These are phyloP conservation scores for Sphaerophoria rueppellii DNA, from an alignment of 2,888 invertebrate genomes.

Conservation along the genomic window DNA sequence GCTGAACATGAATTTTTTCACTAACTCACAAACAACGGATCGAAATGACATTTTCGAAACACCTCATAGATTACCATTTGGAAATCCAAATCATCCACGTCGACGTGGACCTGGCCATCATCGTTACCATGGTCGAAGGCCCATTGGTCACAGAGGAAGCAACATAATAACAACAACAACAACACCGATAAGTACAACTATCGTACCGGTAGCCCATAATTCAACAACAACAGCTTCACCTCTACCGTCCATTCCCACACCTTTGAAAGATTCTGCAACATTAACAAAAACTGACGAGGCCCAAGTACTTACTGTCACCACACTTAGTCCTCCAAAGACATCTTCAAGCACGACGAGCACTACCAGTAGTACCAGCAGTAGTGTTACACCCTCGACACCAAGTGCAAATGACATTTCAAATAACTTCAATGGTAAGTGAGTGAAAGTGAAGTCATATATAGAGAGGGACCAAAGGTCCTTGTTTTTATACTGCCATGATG, in stretches of 20 bases:
- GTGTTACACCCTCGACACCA: constrained; percentile 52
- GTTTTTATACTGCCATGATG: not conserved
- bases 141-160: constrained; percentile 59
- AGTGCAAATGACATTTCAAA: constrained; percentile 75
- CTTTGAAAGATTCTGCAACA: constrained; percentile 43
- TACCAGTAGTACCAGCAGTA: constrained; percentile 5
- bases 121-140: constrained; percentile 60
- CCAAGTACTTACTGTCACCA: constrained; percentile 29
- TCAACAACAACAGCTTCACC: constrained; percentile 43
- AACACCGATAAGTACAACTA: constrained; percentile 35
- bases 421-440: constrained; percentile 73
- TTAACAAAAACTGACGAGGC: constrained; percentile 14
- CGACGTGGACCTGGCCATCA: constrained; percentile 40
- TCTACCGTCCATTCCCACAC: constrained; percentile 39
- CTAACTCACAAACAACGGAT: constrained; percentile 73
- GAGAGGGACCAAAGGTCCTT: constrained; percentile 8
- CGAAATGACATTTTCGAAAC: constrained; percentile 75
- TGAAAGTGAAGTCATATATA: constrained; percentile 14
- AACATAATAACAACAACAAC: constrained; percentile 46
- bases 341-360: constrained; percentile 15
- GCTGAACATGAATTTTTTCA: constrained; percentile 79
- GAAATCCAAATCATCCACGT: no score
- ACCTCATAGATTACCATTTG: constrained; percentile 25
- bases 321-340: constrained; percentile 32
- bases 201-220: constrained; percentile 30